These are phyloP conservation scores for Hypercompe scribonia DNA, from an alignment of 2,888 invertebrate genomes.

Conservation along the genomic window DNA sequence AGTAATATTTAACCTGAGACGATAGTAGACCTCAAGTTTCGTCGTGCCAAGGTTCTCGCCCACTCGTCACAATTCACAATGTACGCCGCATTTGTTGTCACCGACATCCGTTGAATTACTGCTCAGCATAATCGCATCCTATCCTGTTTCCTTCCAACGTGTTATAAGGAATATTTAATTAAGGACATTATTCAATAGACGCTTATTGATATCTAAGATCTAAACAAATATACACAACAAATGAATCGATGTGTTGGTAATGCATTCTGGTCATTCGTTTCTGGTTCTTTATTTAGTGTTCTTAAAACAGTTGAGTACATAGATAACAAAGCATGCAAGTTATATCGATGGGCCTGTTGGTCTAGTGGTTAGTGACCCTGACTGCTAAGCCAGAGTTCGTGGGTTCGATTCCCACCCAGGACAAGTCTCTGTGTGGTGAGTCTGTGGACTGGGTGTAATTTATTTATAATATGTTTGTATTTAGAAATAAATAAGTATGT, in stretches of 20 bases:
- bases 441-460: too few relatives aligned
- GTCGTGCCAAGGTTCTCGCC: conserved; percentile 60
- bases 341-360: too few relatives aligned
- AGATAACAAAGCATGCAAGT: neutral
- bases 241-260: neutral
- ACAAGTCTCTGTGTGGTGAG: too few relatives aligned
- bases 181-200: conserved; percentile 1
- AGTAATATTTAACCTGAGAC: conserved; percentile 18
- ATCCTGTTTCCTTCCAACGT: conserved; percentile 72
- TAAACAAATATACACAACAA: neutral
- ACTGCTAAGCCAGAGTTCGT: too few relatives aligned
- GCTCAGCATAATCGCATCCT: conserved; percentile 61
- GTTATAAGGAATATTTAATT: conserved; percentile 66
- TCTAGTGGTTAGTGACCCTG: too few relatives aligned
- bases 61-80: conserved; percentile 53
- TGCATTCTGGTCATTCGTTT: neutral
- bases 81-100: conserved; percentile 72
- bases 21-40: conserved; percentile 39
- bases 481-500: too few relatives aligned
- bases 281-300: neutral
- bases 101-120: conserved; percentile 83
- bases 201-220: neutral
- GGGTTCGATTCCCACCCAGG: too few relatives aligned
- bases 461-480: too few relatives aligned
- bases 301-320: neutral